phyloP scores from a whole-genome alignment of 2,797 vertebrate species.

The Phrynocephalus vlangalii region DNA sequence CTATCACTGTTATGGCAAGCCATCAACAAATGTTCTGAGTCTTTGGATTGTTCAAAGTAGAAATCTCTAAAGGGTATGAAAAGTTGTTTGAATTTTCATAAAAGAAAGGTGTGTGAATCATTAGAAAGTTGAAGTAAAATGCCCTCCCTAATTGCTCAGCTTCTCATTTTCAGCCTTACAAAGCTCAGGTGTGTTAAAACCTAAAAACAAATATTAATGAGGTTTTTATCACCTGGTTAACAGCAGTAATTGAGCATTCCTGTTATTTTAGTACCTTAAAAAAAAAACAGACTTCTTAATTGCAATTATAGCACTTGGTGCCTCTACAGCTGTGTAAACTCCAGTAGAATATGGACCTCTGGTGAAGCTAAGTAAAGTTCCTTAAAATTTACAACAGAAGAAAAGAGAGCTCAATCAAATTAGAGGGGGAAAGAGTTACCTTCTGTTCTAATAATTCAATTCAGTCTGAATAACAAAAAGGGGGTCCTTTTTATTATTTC shows the following conservation, averaged over 20 bases:
- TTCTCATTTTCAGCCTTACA: slow-evolving; percentile 39
- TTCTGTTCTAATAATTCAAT: slow-evolving; percentile 71
- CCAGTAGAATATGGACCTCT: slow-evolving; percentile 42
- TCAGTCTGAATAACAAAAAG: slow-evolving; percentile 52
- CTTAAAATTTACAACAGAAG: slow-evolving; percentile 48
- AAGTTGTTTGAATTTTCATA: slow-evolving; percentile 66
- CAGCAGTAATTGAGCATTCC: slow-evolving; percentile 38
- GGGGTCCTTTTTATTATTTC: background rate
- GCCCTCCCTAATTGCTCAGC: background rate
- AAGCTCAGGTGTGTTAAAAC: background rate
- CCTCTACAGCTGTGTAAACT: slow-evolving; percentile 48
- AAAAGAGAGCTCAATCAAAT: background rate
- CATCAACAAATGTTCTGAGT: slow-evolving; percentile 61
- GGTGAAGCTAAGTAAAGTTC: slow-evolving; percentile 52
- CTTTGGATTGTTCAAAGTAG: slow-evolving; percentile 77
- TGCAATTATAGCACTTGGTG: slow-evolving; percentile 26
- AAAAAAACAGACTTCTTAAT: slow-evolving; percentile 1
- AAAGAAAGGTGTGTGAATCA: slow-evolving; percentile 56
- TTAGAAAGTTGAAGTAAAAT: background rate
- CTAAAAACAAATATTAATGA: slow-evolving; percentile 22
- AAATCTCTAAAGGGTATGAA: slow-evolving; percentile 51
- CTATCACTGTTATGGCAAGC: slow-evolving; percentile 53
- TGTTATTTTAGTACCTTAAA: slow-evolving; percentile 6
- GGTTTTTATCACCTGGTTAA: slow-evolving; percentile 33
- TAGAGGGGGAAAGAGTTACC: slow-evolving; percentile 35